Evolutionary conservation across 2,113 vertebrate genomes (phyloP), one percentile per base, ranked within the genome.

Genomic region (Semicossyphus pulcher): DNA sequence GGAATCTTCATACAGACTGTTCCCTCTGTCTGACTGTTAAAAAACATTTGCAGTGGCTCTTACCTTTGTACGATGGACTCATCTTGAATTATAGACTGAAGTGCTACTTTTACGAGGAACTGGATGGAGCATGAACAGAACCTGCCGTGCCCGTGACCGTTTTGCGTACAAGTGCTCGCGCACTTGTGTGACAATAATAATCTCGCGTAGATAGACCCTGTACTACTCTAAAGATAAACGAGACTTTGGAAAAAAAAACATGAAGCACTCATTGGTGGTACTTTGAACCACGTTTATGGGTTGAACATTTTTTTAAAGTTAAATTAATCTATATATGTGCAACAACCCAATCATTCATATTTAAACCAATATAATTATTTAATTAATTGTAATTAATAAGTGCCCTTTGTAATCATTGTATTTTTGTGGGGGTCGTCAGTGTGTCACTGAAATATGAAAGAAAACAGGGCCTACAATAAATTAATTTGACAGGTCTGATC

Each of bases 131-230:
- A 25, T 26, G 41, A 75, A 39, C 25, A 9, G 29, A 73, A 45
- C 18, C 5, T 18, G 45, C 47, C 52, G 64, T 70, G 18, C 18
- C 48, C 48, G 72, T 67, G 56, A 42, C 57, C 26, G 36, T 49
- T 47, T 37, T 74, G 44, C 60, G 37, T 52, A 44, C 29, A 34
- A 11, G 51, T 47, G 51, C 31, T 60, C 61, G 70, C 69, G 25
- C 39, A n/a, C 54, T 63, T 64, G 62, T 57, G 21, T 54, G 26
- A 7, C 36, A 4, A n/a, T 3, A 10, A 1, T 39, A 36, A 32
- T 81, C 65, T 85, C 74, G 78, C 73, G 74, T 29, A 15, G 32
- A 7, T 25, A 58, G 41, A 42, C 23, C 20, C 52, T 10, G 6
- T 18, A 34, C 57, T 26, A 11, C 39, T 5, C 1, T 14, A 14